Conservation (phyloP, 2,113 vertebrate species). For the Pygoscelis antarcticus region DNA sequence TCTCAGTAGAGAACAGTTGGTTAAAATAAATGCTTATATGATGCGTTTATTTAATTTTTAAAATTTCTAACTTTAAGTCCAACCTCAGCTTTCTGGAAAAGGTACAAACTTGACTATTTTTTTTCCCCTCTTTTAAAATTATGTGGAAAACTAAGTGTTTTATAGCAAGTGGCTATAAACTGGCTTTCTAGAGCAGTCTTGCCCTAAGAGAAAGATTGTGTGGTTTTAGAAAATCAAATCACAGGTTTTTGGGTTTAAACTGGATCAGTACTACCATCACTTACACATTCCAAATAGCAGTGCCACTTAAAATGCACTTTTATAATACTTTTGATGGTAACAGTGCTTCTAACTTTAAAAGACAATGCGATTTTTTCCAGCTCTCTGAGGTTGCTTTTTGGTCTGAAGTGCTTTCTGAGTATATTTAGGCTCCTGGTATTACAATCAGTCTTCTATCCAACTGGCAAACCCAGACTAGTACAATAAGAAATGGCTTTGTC, state of each 20-base stretch:
- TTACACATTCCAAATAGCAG: not conserved
- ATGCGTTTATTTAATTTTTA: conserved; percentile 55
- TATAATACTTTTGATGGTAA: not conserved
- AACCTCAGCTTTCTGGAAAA: conserved; percentile 84
- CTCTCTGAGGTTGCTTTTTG: conserved; percentile 79
- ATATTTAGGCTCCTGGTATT: conserved; percentile 60
- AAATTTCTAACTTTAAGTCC: conserved; percentile 45
- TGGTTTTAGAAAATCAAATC: conserved; percentile 49
- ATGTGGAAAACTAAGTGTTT: conserved; percentile 39
- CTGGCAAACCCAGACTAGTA: conserved; percentile 36
- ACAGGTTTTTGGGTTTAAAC: not conserved
- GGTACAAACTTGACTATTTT: conserved; percentile 39
- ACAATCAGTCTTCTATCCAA: conserved; percentile 47
- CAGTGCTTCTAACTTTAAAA: conserved; percentile 33
- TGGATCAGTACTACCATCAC: conserved; percentile 22
- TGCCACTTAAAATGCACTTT: not conserved
- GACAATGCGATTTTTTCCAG: conserved; percentile 70
- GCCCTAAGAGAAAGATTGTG: conserved; percentile 40
- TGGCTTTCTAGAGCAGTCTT: conserved; percentile 48
- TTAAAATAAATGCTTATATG: conserved; percentile 58
- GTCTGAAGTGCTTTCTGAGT: conserved; percentile 56
- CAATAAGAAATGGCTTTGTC: conserved; percentile 43
- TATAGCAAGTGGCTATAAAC: conserved; percentile 33
- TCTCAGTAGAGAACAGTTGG: conserved; percentile 50
- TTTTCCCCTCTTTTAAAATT: not conserved